Base-by-base conservation (phyloP, 2,888 invertebrate genomes). In the Drosophila subquinaria region DNA sequence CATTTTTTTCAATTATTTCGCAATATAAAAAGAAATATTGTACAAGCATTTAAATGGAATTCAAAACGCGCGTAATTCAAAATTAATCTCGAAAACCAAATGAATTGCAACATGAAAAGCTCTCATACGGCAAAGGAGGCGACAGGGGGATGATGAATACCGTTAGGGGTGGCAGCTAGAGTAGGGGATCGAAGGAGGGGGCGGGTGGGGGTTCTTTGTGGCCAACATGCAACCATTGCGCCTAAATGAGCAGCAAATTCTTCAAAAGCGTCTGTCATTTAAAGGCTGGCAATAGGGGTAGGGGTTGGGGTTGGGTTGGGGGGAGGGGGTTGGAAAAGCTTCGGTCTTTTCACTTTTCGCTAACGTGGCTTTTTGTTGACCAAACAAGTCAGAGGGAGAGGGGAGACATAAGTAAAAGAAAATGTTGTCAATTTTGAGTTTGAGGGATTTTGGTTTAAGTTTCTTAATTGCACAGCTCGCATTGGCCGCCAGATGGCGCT, bases 1-100 rank as follows among this genome's bases (percentile, higher is more conserved):
- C 51, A 62, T 69, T 76, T 57, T 68, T 77, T 70, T 45, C 79
- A 84, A 79, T 87, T 87, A 83, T 78, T 69, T 68, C 51, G 56
- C 76, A 78, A 63, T 74, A 38, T 10, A 30, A 15, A 11, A 38
- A 40, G 10, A 10, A 15, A 15, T 15, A 10, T 6, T 35, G 35
- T 13, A 42, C 17, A 42, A 82, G 67, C 76, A 80, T 85, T 88
- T 86, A 83, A 84, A 84, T 88, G 87, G 72, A 71, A 86, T 88
- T 86, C 89, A 84, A 76, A 88, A 80, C 59, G 78, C 83, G 82
- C 85, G 80, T 82, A 88, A 84, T 84, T 88, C 86, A 85, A 83
- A 85, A 85, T 85, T 85, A 85, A 85, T 85, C 89, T 82, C 75
- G 65, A 67, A 82, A 80, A 75, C 78, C 81, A 78, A 71, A 80